Conservation (phyloP, 2,797 vertebrate genomes). For the Coccyzus lansbergi region DNA sequence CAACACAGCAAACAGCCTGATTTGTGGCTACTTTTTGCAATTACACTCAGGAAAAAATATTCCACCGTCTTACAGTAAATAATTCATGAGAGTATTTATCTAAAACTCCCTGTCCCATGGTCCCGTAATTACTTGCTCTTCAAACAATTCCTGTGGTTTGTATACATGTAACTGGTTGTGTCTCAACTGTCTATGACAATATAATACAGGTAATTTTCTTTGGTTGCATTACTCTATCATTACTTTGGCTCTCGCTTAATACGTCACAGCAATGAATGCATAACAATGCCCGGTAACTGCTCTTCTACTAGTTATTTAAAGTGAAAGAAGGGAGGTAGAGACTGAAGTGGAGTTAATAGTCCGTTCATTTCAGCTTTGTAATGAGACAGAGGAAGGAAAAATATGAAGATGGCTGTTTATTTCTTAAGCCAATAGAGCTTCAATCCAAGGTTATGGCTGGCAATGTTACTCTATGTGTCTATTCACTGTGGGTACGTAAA, state of each 20-base stretch:
- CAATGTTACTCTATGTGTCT: constrained; percentile 25
- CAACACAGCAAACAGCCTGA: background rate
- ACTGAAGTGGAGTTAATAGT: constrained; percentile 45
- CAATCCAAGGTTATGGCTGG: background rate
- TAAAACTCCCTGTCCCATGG: background rate
- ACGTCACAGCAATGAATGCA: constrained; percentile 27
- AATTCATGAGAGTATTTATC: constrained; percentile 40
- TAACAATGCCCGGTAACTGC: constrained; percentile 20
- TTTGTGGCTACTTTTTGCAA: background rate
- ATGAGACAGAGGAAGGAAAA: constrained; percentile 36
- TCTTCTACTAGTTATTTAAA: constrained; percentile 32
- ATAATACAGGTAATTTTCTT: constrained; percentile 60
- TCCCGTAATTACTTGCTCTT: background rate
- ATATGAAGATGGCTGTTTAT: constrained; percentile 26
- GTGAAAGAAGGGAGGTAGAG: background rate
- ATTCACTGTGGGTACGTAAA: constrained; percentile 39
- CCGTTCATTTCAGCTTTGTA: constrained; percentile 29
- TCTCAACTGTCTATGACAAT: constrained; percentile 1
- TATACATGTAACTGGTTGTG: background rate
- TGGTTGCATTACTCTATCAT: constrained; percentile 33
- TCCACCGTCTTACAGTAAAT: background rate
- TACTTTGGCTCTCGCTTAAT: constrained; percentile 46
- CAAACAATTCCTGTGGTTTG: constrained; percentile 35
- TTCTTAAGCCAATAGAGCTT: constrained; percentile 36
- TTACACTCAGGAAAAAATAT: constrained; percentile 19